Conservation (phyloP, 1,140 invertebrate species). For the Achatina immaculata region DNA sequence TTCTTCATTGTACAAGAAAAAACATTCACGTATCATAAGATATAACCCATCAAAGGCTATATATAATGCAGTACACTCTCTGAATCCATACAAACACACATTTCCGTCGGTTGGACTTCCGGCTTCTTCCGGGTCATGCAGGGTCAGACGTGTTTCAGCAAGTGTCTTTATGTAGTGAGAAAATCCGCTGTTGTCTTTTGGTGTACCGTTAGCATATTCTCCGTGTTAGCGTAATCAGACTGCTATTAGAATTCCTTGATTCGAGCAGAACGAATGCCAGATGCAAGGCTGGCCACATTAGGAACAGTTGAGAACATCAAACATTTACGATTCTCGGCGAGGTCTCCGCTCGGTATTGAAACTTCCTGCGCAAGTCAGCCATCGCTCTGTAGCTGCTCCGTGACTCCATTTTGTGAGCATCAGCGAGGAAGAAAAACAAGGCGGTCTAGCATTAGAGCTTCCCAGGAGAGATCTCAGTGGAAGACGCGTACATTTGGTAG, state of each 20-base stretch:
- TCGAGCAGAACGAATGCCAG: neutral
- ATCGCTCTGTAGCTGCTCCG: slow-evolving; percentile 10
- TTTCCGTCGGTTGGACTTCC: slow-evolving; percentile 14
- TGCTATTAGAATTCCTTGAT: slow-evolving; percentile 8
- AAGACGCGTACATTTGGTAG: slow-evolving; percentile 31
- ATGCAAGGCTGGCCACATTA: slow-evolving; percentile 9
- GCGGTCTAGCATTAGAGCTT: neutral
- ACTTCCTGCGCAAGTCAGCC: slow-evolving; percentile 13
- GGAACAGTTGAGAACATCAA: slow-evolving; percentile 12
- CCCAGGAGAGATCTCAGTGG: neutral
- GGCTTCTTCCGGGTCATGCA: slow-evolving; percentile 16
- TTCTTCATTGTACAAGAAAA: neutral
- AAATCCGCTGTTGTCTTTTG: slow-evolving; percentile 35
- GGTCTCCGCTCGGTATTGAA: neutral
- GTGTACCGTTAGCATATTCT: slow-evolving; percentile 14
- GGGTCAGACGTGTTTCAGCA: slow-evolving; percentile 29
- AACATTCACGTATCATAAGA: neutral
- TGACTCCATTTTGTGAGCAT: slow-evolving; percentile 31
- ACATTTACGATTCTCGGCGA: slow-evolving; percentile 19
- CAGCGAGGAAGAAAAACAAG: neutral
- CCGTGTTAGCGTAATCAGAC: neutral
- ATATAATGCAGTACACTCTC: slow-evolving; percentile 11
- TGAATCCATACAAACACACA: slow-evolving; percentile 11
- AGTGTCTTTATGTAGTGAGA: slow-evolving; percentile 20
- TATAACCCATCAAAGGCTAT: slow-evolving; percentile 8